phyloP scores from a whole-genome alignment of 1,140 invertebrate species.

The Leptestheria dahalacensis region DNA sequence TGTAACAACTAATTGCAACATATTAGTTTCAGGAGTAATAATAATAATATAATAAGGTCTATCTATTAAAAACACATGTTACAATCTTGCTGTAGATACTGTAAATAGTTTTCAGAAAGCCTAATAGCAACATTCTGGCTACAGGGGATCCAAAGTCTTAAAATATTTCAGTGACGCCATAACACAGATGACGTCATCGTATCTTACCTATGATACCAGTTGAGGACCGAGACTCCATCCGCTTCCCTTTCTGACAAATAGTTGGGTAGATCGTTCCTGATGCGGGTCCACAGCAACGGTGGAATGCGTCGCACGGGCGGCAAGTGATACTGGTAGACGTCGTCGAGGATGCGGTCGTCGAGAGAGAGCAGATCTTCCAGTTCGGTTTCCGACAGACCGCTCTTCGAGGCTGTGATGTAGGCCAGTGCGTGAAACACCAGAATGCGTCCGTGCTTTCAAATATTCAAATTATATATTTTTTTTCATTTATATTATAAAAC shows the following conservation, averaged over 20 bases:
- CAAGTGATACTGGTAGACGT: slow-evolving; percentile 96
- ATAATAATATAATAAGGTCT: background rate
- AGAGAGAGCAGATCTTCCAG: slow-evolving; percentile 86
- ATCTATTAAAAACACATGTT: background rate
- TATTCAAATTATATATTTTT: background rate
- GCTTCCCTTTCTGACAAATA: slow-evolving; percentile 92
- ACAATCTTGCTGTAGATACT: too few species aligned
- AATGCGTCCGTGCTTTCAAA: slow-evolving; percentile 62
- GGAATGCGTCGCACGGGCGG: slow-evolving; percentile 89
- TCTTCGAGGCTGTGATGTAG: slow-evolving; percentile 72
- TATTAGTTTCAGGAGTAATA: too few species aligned
- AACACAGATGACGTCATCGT: too few species aligned
- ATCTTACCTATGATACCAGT: slow-evolving; percentile 85
- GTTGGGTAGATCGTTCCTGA: slow-evolving; percentile 84
- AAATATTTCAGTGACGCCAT: too few species aligned
- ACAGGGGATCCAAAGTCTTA: too few species aligned
- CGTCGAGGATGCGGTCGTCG: slow-evolving; percentile 86
- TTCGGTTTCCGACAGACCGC: slow-evolving; percentile 82
- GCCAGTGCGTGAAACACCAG: slow-evolving; percentile 85
- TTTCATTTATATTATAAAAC: background rate
- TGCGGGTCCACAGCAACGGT: slow-evolving; percentile 87
- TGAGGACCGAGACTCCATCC: slow-evolving; percentile 90
- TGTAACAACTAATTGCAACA: too few species aligned
- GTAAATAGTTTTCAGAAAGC: too few species aligned
- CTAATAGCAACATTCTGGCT: too few species aligned